These are phyloP conservation scores for Teleogryllus occipitalis DNA, from an alignment of 1,140 invertebrate species.

Conservation along the genomic window DNA sequence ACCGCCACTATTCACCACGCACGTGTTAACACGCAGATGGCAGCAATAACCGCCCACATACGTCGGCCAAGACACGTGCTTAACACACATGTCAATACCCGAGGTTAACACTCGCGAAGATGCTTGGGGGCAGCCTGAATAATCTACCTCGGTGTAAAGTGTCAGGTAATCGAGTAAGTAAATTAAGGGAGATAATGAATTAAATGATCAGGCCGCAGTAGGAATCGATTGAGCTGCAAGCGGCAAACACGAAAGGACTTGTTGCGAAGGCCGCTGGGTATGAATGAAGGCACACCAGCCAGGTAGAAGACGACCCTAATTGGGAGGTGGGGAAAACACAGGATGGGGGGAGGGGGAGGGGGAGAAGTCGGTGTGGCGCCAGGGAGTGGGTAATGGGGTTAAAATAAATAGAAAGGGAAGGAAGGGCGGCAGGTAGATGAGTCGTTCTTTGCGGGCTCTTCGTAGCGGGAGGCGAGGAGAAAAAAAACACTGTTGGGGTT, in stretches of 20 bases:
- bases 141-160: background rate
- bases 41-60: too few relatives aligned
- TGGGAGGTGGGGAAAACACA: background rate
- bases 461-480: too few relatives aligned
- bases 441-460: background rate
- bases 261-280: background rate
- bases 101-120: too few relatives aligned
- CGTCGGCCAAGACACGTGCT: too few relatives aligned
- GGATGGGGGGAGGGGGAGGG: background rate
- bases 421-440: background rate
- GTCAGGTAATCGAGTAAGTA: background rate
- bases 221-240: too few relatives aligned
- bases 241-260: too few relatives aligned
- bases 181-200: background rate
- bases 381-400: background rate
- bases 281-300: background rate
- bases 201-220: background rate
- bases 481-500: background rate
- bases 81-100: too few relatives aligned
- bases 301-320: background rate
- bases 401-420: background rate
- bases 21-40: too few relatives aligned
- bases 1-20: too few relatives aligned
- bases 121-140: background rate
- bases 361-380: background rate